phyloP scores from a whole-genome alignment of 2,797 vertebrate genomes.

The Cynopterus sphinx region DNA sequence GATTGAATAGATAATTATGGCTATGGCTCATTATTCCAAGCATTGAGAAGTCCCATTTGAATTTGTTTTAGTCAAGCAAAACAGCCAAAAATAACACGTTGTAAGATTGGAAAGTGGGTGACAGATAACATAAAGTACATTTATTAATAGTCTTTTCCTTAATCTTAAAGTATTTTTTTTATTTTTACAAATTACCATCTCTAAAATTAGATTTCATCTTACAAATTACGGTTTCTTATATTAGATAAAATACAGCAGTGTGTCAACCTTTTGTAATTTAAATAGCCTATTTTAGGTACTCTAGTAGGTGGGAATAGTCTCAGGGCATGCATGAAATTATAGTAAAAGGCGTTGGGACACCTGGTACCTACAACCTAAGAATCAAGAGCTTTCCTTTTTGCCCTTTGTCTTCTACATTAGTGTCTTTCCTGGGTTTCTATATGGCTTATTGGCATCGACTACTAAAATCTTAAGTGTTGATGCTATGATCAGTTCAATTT shows the following conservation, averaged over 20 bases:
- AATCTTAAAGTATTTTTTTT: background rate
- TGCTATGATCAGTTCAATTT: background rate
- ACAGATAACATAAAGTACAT: background rate
- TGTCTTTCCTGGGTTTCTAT: background rate
- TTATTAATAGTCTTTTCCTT: conserved; percentile 7
- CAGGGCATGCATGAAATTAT: background rate
- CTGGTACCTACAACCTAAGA: accelerated
- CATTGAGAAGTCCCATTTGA: background rate
- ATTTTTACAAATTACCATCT: background rate
- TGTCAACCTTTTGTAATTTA: conserved; percentile 13
- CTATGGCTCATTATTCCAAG: background rate
- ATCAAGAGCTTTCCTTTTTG: background rate
- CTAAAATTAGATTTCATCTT: background rate
- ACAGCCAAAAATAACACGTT: background rate
- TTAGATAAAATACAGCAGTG: background rate
- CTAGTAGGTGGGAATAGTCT: background rate
- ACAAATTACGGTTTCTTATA: background rate
- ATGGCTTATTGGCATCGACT: background rate
- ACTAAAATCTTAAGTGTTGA: background rate
- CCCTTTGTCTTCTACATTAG: background rate
- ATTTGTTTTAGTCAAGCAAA: background rate
- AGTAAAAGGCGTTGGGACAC: background rate
- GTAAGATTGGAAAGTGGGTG: background rate
- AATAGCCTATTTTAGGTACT: background rate
- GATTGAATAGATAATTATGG: background rate